These are phyloP conservation scores for Tupaia tana DNA, from an alignment of 2,113 vertebrate genomes.

Conservation along the genomic window DNA sequence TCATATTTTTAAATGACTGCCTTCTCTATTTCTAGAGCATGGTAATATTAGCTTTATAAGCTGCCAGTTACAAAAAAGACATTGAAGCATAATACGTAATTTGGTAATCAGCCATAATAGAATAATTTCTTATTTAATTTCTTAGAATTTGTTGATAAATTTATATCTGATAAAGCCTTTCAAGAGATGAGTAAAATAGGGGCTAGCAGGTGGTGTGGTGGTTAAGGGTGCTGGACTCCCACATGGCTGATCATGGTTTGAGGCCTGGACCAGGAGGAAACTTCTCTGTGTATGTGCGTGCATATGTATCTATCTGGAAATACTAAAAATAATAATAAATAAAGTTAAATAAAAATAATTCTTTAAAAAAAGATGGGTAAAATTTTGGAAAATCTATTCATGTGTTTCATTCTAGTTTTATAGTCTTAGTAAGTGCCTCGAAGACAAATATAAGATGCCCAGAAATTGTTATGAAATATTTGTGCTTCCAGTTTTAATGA, in stretches of 20 bases:
- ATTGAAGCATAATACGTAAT: not conserved
- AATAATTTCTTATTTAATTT: constrained; percentile 28
- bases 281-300: no score
- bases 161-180: constrained; percentile 17
- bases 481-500: not conserved
- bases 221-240: no score
- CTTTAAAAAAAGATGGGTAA: not conserved
- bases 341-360: no score
- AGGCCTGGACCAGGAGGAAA: no score
- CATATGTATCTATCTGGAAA: no score
- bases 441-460: not conserved
- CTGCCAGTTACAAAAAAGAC: constrained; percentile 10
- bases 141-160: constrained; percentile 1
- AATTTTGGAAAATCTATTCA: not conserved
- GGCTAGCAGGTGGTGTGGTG: no score
- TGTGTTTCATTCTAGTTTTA: not conserved
- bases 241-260: no score
- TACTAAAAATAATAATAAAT: no score
- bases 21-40: not conserved
- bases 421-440: not conserved
- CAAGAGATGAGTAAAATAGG: constrained; percentile 14
- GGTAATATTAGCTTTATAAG: constrained; percentile 7
- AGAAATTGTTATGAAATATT: not conserved
- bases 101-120: constrained; percentile 41
- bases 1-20: constrained; percentile 35